A percentile compares a stretch with the other conserved stretches of the same genome.
Conservation (phyloP, 64 coral and sea anemone genomes). For the Porites australiensis region DNA sequence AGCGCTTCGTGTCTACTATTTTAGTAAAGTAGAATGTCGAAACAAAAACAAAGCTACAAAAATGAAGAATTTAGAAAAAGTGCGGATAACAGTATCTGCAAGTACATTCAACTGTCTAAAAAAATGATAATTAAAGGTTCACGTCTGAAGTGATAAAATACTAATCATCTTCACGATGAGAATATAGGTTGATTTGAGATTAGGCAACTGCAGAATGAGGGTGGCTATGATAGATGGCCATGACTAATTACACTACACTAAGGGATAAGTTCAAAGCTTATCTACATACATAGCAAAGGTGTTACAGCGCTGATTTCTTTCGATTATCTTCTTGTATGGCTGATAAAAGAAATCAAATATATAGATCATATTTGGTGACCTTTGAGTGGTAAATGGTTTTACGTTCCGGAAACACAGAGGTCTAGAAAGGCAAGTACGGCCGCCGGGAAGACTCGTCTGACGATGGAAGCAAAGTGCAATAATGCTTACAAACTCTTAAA, state of each 20-base stretch:
- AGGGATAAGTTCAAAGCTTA: not conserved
- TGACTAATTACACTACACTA: not conserved
- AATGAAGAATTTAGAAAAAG: too few species aligned
- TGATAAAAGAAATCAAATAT: conserved; percentile 30
- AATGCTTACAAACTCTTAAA: not conserved
- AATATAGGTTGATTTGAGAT: too few species aligned
- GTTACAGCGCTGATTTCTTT: not conserved
- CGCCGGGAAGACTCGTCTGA: not conserved
- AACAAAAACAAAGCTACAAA: too few species aligned
- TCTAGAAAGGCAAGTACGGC: not conserved
- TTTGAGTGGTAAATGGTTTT: conserved; percentile 19
- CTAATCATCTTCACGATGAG: not conserved
- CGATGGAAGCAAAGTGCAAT: not conserved
- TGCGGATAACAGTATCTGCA: not conserved
- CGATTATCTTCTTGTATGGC: not conserved
- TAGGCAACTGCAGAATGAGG: too few species aligned
- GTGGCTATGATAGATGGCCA: too few species aligned
- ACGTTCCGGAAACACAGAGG: not conserved
- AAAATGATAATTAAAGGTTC: conserved; percentile 7
- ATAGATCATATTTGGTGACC: conserved; percentile 13
- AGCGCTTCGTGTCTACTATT: too few species aligned
- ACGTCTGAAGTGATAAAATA: not conserved
- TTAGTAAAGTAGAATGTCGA: too few species aligned
- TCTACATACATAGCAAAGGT: not conserved
- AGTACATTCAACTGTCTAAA: not conserved